Conservation (phyloP, 2,888 invertebrate genomes). For the Galerucella pusilla region DNA sequence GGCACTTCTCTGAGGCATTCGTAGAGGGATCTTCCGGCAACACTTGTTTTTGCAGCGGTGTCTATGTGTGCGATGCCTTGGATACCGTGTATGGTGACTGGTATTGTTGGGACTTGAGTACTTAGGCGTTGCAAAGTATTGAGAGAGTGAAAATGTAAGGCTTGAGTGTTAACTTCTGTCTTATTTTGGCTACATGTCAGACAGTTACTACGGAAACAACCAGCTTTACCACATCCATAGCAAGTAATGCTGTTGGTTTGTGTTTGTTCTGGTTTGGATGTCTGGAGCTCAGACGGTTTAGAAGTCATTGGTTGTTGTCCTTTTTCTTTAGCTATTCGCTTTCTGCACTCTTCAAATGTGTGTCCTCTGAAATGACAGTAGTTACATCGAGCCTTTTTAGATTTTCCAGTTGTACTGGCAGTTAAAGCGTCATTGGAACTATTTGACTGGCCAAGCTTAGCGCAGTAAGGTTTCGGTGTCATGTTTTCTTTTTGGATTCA, state of each 20-base stretch:
- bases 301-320: background rate
- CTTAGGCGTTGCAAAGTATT: too few relatives aligned
- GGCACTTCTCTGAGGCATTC: constrained; percentile 3
- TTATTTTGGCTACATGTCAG: constrained; percentile 7
- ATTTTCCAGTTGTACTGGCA: background rate
- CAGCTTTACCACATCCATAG: constrained; percentile 19
- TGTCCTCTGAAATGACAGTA: constrained; percentile 28
- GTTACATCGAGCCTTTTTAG: constrained; percentile 16
- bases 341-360: constrained; percentile 16
- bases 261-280: background rate
- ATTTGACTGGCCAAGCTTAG: background rate
- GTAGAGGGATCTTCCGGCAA: constrained; percentile 21
- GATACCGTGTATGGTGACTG: constrained; percentile 20
- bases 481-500: background rate
- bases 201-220: constrained; percentile 21
- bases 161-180: background rate
- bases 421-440: background rate
- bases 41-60: constrained; percentile 29
- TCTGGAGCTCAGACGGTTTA: background rate
- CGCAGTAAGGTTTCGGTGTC: background rate
- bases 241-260: constrained; percentile 1
- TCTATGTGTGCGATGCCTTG: constrained; percentile 29
- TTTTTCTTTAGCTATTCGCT: constrained; percentile 17
- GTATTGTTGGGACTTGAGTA: constrained; percentile 12
- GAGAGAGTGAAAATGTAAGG: background rate